Evolutionary conservation across 2,113 vertebrate species (phyloP), one percentile per base, ranked within the genome.

Genomic region (Bucco capensis): DNA sequence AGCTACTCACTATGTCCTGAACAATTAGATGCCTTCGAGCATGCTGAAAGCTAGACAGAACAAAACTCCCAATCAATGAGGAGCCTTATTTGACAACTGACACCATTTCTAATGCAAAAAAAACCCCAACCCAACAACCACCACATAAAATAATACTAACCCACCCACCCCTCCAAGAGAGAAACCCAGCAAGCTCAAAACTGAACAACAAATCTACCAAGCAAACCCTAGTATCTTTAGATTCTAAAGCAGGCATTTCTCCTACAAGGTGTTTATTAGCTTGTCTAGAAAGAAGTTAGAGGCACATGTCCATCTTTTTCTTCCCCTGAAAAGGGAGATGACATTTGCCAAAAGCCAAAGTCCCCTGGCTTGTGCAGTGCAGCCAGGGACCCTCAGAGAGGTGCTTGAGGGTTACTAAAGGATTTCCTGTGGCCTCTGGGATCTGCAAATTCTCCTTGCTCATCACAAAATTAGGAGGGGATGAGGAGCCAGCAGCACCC

Each of bases 21-120:
- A 93, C 94, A 96, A 93, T 94, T 92, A 94, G 77, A 82, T 79
- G 74, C 38, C 74, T 93, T 92, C 82, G 84, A 95, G 82, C 74
- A 90, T 73, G 54, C 47, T 89, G 86, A 88, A 96, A 95, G 81
- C 67, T 51, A 93, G 81, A 82, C 66, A 85, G 25, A 30, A 92
- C 81, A 91, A 88, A 81, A 69, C 8, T 8, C 2, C 2, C 69
- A 79, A 93, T 92, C 78, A 89, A 73, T 90, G 86, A 31, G 19
- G 25, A 93, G 22, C 24, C 74, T 71, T 94, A 77, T 90, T 85
- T 95, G 93, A 92, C 89, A 94, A 93, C 86, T 78, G 69, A 90
- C 72, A 74, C 38, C 17, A 73, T 62, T 86, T 77, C 66, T 56
- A 70, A 93, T 28, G 33, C 22, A 19, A 44, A 84, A 75, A 61